Conservation (phyloP, 2,797 vertebrate species). For the Ctenopoma kingsleyae region DNA sequence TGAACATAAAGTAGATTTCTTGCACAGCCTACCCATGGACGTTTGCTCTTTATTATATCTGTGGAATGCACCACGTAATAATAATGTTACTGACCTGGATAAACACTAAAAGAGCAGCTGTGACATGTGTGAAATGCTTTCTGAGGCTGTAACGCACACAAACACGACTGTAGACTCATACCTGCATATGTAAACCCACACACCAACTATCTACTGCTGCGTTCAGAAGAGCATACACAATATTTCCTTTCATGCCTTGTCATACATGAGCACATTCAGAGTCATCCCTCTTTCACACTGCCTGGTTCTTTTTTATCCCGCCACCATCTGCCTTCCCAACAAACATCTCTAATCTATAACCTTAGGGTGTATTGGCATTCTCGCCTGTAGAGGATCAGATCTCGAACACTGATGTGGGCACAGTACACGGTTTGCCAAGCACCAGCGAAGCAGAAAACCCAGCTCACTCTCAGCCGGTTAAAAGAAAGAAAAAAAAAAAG, state of each 20-base stretch:
- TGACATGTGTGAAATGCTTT: slow-evolving; percentile 35
- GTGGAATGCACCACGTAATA: not conserved
- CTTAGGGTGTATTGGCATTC: slow-evolving; percentile 61
- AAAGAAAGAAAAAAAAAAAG: slow-evolving; percentile 22
- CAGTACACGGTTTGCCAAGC: slow-evolving; percentile 51
- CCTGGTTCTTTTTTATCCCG: not conserved
- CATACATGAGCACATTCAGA: slow-evolving; percentile 46
- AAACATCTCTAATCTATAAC: slow-evolving; percentile 70
- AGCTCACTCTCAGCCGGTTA: slow-evolving; percentile 35
- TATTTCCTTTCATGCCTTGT: slow-evolving; percentile 39
- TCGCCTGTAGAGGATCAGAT: slow-evolving; percentile 62
- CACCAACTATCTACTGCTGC: slow-evolving; percentile 7
- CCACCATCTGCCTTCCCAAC: slow-evolving; percentile 39
- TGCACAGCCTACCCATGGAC: not conserved
- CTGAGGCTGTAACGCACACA: slow-evolving; percentile 21
- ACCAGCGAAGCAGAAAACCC: slow-evolving; percentile 49
- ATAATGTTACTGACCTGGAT: slow-evolving; percentile 16
- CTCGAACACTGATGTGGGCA: slow-evolving; percentile 60
- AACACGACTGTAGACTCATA: slow-evolving; percentile 14
- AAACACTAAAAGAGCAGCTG: slow-evolving; percentile 22
- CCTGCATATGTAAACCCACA: slow-evolving; percentile 12
- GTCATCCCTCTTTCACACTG: slow-evolving; percentile 11
- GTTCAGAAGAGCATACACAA: slow-evolving; percentile 12
- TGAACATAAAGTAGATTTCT: not conserved
- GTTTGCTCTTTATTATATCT: not conserved